These are phyloP conservation scores for Globodera rostochiensis DNA, from an alignment of 1,140 invertebrate species.

Conservation along the genomic window DNA sequence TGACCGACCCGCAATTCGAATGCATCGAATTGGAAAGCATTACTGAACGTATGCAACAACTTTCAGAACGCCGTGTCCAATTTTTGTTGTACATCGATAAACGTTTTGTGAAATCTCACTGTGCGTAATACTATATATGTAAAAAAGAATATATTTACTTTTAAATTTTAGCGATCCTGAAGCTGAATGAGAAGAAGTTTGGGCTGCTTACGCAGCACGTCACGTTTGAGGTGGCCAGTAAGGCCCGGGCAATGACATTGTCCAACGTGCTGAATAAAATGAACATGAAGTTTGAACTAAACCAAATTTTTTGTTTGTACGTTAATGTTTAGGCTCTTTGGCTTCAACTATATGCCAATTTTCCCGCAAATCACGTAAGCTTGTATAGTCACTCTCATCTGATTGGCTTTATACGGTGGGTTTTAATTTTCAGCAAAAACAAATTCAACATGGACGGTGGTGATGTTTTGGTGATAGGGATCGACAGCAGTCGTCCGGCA, in stretches of 20 bases:
- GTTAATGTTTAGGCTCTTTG: slow-evolving; percentile 22
- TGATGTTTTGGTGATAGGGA: slow-evolving; percentile 35
- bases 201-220: slow-evolving; percentile 36
- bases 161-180: slow-evolving; percentile 16
- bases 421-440: slow-evolving; percentile 21
- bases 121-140: background rate
- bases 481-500: slow-evolving; percentile 31
- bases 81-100: slow-evolving; percentile 31
- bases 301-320: background rate
- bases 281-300: slow-evolving; percentile 31
- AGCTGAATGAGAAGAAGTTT: slow-evolving; percentile 18
- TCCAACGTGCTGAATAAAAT: slow-evolving; percentile 38
- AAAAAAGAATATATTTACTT: background rate
- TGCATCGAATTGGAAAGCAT: slow-evolving; percentile 26
- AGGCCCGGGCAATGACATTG: slow-evolving; percentile 31
- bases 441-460: slow-evolving; percentile 28
- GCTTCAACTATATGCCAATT: slow-evolving; percentile 34
- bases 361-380: slow-evolving; percentile 29
- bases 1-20: slow-evolving; percentile 29
- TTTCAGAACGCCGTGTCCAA: slow-evolving; percentile 13
- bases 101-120: slow-evolving; percentile 16
- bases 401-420: background rate
- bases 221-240: slow-evolving; percentile 29
- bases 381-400: background rate
- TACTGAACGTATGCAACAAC: slow-evolving; percentile 20